phyloP scores from a whole-genome alignment of 1,140 invertebrate species.

The Trichomalopsis sarcophagae region DNA sequence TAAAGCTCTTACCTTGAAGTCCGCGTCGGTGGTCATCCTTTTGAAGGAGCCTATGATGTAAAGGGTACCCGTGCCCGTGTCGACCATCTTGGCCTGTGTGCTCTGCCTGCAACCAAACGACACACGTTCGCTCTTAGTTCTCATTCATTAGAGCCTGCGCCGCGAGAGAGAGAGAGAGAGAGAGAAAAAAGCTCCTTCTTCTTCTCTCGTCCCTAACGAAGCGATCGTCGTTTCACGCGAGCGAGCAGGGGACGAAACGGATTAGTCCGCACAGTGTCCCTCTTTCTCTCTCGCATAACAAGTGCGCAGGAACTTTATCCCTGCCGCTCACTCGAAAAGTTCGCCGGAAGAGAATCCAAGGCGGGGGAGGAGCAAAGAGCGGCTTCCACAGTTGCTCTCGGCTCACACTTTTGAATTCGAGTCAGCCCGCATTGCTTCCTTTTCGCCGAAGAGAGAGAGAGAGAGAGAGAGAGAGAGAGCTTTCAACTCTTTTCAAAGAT shows the following conservation, averaged over 20 bases:
- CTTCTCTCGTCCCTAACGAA: neutral
- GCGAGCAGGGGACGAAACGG: neutral
- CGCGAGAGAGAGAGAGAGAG: too few species aligned
- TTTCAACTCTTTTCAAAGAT: slow-evolving; percentile 4
- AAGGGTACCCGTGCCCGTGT: slow-evolving; percentile 84
- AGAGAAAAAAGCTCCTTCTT: neutral
- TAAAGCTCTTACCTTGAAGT: slow-evolving; percentile 80
- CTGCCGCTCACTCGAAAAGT: neutral
- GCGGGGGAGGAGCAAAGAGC: neutral
- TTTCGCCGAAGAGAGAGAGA: neutral
- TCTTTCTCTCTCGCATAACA: neutral
- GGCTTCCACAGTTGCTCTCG: neutral
- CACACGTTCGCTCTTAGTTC: neutral
- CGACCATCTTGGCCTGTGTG: slow-evolving; percentile 86
- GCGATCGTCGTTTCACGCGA: neutral
- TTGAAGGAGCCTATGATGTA: slow-evolving; percentile 90
- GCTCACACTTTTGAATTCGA: neutral
- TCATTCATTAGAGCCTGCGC: neutral
- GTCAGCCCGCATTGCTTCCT: neutral
- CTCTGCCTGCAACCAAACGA: slow-evolving; percentile 76
- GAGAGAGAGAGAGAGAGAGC: neutral
- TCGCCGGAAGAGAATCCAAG: neutral
- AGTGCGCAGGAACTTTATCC: neutral
- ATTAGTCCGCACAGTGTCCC: neutral
- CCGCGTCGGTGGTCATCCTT: slow-evolving; percentile 79